phyloP scores from a whole-genome alignment of 2,888 invertebrate species.

The Dexiosoma caninum region DNA sequence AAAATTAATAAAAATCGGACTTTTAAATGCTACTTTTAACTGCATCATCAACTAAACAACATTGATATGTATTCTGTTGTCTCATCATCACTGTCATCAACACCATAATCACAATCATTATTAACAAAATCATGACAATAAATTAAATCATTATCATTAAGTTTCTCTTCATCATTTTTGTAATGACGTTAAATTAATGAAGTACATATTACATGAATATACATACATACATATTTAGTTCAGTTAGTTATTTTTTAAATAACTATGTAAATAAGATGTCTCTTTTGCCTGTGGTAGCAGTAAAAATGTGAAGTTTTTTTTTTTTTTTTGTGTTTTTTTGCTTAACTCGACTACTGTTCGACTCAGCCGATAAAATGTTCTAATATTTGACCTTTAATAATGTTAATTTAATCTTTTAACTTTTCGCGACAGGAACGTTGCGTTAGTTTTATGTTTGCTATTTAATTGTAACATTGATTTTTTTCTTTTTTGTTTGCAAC shows the following conservation, averaged over 20 bases:
- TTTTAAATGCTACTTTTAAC: background rate
- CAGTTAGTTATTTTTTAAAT: constrained; percentile 52
- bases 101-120: background rate
- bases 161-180: constrained; percentile 26
- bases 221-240: background rate
- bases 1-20: no score
- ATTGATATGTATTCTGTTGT: constrained; percentile 5
- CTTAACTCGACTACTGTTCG: constrained; percentile 12
- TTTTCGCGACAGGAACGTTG: constrained; percentile 40
- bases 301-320: background rate
- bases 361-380: constrained; percentile 21
- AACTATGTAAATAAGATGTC: constrained; percentile 39
- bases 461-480: background rate
- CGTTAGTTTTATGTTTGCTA: constrained; percentile 20
- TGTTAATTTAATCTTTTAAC: background rate
- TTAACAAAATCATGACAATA: background rate
- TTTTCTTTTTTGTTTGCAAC: background rate
- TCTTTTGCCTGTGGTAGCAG: constrained; percentile 28
- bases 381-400: constrained; percentile 55
- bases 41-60: constrained; percentile 17
- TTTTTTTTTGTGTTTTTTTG: background rate
- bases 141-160: background rate
- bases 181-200: constrained; percentile 32
- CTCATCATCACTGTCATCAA: constrained; percentile 19
- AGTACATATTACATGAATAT: no score